A percentile compares a stretch with the other conserved stretches of the same genome.
Conservation (phyloP, 2,888 invertebrate genomes). For the Pachycephus smyrnensis region DNA sequence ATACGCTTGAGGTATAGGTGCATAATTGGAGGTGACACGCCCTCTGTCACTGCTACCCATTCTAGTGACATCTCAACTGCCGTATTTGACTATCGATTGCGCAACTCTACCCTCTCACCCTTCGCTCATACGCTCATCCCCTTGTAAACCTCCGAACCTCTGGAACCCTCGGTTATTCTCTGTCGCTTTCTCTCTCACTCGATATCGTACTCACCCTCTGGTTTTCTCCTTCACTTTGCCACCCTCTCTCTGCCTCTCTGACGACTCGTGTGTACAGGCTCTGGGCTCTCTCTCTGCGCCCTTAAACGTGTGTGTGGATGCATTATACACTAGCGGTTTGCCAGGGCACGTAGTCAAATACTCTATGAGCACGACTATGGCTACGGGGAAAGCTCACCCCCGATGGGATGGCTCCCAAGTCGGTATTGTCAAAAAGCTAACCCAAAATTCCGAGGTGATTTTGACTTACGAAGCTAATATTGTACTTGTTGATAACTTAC, state of each 20-base stretch:
- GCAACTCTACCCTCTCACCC: constrained; percentile 26
- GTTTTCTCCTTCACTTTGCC: constrained; percentile 25
- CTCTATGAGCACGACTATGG: constrained; percentile 34
- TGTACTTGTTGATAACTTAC: background rate
- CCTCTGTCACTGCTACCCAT: constrained; percentile 43
- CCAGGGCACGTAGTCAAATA: constrained; percentile 51
- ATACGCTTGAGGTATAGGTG: constrained; percentile 37
- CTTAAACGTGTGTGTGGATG: constrained; percentile 29
- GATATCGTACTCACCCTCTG: constrained; percentile 18
- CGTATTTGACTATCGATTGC: constrained; percentile 47
- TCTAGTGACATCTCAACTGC: constrained; percentile 44
- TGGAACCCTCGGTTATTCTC: background rate
- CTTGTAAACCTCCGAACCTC: background rate
- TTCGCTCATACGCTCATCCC: background rate
- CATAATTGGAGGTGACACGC: constrained; percentile 45
- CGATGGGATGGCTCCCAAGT: background rate
- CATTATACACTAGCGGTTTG: constrained; percentile 49
- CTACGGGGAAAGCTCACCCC: constrained; percentile 12
- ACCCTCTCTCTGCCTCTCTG: background rate
- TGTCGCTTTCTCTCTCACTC: constrained; percentile 13
- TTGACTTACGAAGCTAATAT: background rate
- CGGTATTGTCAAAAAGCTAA: background rate
- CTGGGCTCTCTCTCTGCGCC: constrained; percentile 25
- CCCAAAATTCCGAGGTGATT: background rate
- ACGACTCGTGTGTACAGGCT: constrained; percentile 8